Conservation (phyloP, 2,888 invertebrate genomes). For the Amphipyra tragopoginis region DNA sequence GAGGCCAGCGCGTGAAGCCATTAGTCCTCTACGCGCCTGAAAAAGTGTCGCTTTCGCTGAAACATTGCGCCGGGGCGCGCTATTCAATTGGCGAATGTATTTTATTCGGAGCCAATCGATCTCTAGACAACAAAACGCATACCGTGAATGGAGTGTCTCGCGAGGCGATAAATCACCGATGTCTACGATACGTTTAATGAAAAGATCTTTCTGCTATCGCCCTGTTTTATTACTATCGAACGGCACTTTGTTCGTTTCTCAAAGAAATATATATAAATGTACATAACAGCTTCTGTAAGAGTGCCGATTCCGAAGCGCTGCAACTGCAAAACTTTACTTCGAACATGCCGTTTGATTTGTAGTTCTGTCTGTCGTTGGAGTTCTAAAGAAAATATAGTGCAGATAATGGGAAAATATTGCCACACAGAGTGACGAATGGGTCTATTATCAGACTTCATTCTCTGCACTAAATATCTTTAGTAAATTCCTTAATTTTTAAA, state of each 20-base stretch:
- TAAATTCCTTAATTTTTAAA: background rate
- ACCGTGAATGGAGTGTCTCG: conserved; percentile 83
- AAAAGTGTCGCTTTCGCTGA: conserved; percentile 86
- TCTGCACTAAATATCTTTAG: background rate
- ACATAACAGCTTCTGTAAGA: conserved; percentile 56
- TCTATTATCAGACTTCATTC: conserved; percentile 7
- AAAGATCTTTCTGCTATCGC: conserved; percentile 79
- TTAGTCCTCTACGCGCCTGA: conserved; percentile 83
- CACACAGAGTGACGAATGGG: conserved; percentile 1
- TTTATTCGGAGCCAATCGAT: conserved; percentile 88
- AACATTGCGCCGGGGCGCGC: conserved; percentile 83
- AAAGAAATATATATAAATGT: conserved; percentile 53
- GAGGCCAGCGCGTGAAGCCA: conserved; percentile 84
- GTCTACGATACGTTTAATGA: conserved; percentile 87
- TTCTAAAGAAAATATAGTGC: conserved; percentile 64
- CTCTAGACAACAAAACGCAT: conserved; percentile 86
- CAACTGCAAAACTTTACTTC: conserved; percentile 59
- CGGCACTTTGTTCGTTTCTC: conserved; percentile 65
- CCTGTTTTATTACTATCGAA: conserved; percentile 79
- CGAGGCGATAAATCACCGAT: conserved; percentile 85
- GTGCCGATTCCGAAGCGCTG: conserved; percentile 59
- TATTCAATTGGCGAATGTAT: conserved; percentile 88
- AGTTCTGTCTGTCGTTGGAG: conserved; percentile 57
- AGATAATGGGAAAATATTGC: conserved; percentile 22
- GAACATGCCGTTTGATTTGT: conserved; percentile 65